These are phyloP conservation scores for Andricus curvator DNA, from an alignment of 2,888 invertebrate species.

Conservation along the genomic window DNA sequence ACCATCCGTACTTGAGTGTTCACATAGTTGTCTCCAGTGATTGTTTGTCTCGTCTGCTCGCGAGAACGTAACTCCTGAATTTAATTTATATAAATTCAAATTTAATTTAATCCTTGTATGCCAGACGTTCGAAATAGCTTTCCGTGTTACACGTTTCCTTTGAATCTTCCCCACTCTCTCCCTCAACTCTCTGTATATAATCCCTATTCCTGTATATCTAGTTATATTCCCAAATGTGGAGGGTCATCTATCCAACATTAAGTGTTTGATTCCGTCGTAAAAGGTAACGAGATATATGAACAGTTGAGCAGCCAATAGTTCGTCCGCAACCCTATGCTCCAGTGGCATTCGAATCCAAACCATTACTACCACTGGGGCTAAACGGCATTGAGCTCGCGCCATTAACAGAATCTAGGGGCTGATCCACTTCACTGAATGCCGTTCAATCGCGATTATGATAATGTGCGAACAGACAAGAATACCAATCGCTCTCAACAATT, in stretches of 20 bases:
- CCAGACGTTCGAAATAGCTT: constrained; percentile 55
- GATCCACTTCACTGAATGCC: constrained; percentile 67
- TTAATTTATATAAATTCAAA: too few species aligned
- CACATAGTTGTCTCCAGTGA: constrained; percentile 28
- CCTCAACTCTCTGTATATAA: neutral
- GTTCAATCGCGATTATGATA: constrained; percentile 66
- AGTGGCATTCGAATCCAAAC: constrained; percentile 54
- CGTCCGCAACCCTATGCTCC: neutral
- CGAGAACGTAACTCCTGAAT: constrained; percentile 58
- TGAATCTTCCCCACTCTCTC: constrained; percentile 25
- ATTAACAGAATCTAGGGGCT: constrained; percentile 67
- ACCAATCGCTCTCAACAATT: constrained; percentile 19
- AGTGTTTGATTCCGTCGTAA: constrained; percentile 58
- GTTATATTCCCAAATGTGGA: constrained; percentile 57
- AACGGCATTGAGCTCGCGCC: constrained; percentile 63
- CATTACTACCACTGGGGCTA: constrained; percentile 66
- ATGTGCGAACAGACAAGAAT: constrained; percentile 51
- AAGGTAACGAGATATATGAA: constrained; percentile 42
- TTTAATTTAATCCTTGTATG: constrained; percentile 47
- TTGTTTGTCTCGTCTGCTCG: constrained; percentile 48
- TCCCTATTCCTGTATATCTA: constrained; percentile 3
- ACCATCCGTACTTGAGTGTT: too few species aligned
- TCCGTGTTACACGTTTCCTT: neutral
- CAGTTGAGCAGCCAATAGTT: constrained; percentile 12
- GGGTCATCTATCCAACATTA: constrained; percentile 66